Percentiles rank a stretch among this genome's conserved stretches.
phyloP scores from a whole-genome alignment of 2,797 vertebrate genomes.

The Staurois parvus region DNA sequence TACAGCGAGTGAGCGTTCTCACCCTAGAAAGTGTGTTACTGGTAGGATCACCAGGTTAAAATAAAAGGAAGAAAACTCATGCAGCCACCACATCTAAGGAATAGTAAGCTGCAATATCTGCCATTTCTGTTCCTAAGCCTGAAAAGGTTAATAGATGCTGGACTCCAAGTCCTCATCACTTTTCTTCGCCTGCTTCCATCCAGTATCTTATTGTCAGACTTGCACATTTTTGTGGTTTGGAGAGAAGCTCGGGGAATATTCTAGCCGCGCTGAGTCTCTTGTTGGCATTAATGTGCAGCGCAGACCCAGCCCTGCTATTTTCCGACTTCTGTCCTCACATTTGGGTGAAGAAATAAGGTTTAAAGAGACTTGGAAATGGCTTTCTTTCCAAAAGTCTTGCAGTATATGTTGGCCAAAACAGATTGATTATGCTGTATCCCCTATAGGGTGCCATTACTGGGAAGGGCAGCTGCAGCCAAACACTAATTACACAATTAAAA shows the following conservation, averaged over 20 bases:
- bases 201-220: constrained; percentile 56
- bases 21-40: too few relatives aligned
- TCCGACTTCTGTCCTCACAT: constrained; percentile 6
- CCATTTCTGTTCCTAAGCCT: background rate
- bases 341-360: constrained; percentile 15
- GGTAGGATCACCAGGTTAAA: too few relatives aligned
- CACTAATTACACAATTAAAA: too few relatives aligned
- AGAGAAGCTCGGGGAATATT: constrained; percentile 46
- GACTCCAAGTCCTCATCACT: background rate
- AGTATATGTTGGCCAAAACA: background rate
- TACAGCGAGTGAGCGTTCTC: too few relatives aligned
- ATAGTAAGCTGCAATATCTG: too few relatives aligned
- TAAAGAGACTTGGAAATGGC: background rate
- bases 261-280: constrained; percentile 35
- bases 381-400: background rate
- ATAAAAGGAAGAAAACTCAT: too few relatives aligned
- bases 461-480: too few relatives aligned
- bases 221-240: constrained; percentile 62
- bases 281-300: constrained; percentile 19
- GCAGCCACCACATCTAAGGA: too few relatives aligned
- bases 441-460: background rate
- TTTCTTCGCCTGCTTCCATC: constrained; percentile 20
- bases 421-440: background rate
- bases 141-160: constrained; percentile 30
- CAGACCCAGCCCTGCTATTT: constrained; percentile 17